Percentiles rank a stretch among this genome's conserved stretches.
Evolutionary conservation across 2,113 vertebrate genomes (phyloP).

Genomic region (Centropus unirufus): DNA sequence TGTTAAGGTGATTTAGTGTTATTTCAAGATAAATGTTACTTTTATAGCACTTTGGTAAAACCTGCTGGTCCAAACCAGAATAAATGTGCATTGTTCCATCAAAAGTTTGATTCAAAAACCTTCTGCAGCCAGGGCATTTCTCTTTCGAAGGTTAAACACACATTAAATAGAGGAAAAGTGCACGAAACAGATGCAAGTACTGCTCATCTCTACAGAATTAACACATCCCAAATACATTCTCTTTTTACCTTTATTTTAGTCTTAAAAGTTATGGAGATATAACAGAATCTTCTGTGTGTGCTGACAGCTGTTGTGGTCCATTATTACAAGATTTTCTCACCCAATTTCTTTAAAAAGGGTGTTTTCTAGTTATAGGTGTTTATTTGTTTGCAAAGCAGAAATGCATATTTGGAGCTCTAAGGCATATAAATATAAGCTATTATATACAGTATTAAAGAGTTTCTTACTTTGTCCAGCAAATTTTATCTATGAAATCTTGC

Average conservation of each 20-base stretch:
- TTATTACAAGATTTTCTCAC: neutral
- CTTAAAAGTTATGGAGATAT: neutral
- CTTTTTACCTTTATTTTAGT: neutral
- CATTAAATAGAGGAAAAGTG: neutral
- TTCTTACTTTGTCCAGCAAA: conserved; percentile 93
- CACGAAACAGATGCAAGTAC: neutral
- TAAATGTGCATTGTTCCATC: neutral
- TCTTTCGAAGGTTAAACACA: neutral
- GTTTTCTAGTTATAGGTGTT: neutral
- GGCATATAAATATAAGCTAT: neutral
- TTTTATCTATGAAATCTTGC: conserved; percentile 88
- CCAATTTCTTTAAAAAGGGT: neutral
- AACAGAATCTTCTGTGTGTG: neutral
- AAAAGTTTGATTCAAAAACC: neutral
- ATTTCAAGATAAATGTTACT: neutral
- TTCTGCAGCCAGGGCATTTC: neutral
- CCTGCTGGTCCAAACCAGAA: neutral
- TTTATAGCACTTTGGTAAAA: neutral
- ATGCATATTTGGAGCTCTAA: neutral
- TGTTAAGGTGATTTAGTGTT: conserved; percentile 19
- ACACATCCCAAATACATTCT: neutral
- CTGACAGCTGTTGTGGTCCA: neutral
- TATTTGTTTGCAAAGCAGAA: neutral
- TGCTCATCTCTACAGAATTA: neutral
- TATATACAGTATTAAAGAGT: neutral